Conservation (phyloP, 2,888 invertebrate genomes). For the Pteria penguin region DNA sequence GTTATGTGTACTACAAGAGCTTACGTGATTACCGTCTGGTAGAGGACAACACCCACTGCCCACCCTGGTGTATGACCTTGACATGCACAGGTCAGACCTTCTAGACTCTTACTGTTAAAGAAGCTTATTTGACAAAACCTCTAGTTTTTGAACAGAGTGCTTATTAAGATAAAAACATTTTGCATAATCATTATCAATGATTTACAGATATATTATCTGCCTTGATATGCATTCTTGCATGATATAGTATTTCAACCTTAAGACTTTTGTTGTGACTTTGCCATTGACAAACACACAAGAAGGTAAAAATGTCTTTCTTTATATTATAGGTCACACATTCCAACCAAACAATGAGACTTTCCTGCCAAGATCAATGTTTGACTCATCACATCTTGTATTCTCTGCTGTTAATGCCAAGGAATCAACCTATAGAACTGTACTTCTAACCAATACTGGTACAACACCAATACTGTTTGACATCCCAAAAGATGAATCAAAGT, state of each 20-base stretch:
- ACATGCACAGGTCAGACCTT: constrained; percentile 68
- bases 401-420: constrained; percentile 76
- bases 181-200: no score
- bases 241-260: no score
- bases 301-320: no score
- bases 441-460: constrained; percentile 72
- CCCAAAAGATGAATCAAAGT: constrained; percentile 70
- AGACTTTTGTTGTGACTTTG: no score
- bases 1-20: constrained; percentile 78
- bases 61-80: constrained; percentile 78
- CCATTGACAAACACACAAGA: no score
- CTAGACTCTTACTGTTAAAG: neutral
- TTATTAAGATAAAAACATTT: no score
- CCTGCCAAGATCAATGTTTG: constrained; percentile 72
- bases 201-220: no score
- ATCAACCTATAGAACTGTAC: constrained; percentile 73
- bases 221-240: no score
- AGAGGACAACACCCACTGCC: constrained; percentile 75
- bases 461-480: constrained; percentile 77
- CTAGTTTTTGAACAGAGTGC: no score
- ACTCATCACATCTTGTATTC: constrained; percentile 71
- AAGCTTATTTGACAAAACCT: neutral
- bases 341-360: constrained; percentile 77
- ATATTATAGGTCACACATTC: constrained; percentile 77
- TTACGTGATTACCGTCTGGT: constrained; percentile 78